phyloP scores from a whole-genome alignment of 2,797 vertebrate species.

The Etheostoma perlongum region DNA sequence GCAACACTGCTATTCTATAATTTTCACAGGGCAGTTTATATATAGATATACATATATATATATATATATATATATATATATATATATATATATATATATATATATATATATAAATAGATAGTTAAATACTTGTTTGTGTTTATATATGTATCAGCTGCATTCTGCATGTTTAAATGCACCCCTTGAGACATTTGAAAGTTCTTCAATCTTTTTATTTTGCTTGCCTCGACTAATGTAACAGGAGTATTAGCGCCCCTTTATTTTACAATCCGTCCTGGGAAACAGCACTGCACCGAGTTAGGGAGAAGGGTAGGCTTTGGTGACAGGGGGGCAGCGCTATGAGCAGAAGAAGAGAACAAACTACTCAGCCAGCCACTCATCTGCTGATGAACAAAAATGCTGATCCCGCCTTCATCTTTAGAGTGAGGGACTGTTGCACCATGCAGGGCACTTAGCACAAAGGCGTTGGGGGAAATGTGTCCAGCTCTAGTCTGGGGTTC shows the following conservation, averaged over 20 bases:
- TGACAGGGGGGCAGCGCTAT: slow-evolving; percentile 30
- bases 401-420: slow-evolving; percentile 46
- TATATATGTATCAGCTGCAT: slow-evolving; percentile 80
- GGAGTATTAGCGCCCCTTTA: slow-evolving; percentile 70
- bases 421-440: slow-evolving; percentile 30
- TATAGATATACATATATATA: slow-evolving; percentile 71
- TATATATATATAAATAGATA: slow-evolving; percentile 68
- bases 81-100: slow-evolving; percentile 75
- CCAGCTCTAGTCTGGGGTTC: slow-evolving; percentile 29
- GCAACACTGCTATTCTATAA: slow-evolving; percentile 81
- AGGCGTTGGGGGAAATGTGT: slow-evolving; percentile 50
- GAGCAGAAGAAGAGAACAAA: slow-evolving; percentile 47
- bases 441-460: slow-evolving; percentile 18
- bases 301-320: slow-evolving; percentile 31
- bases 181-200: slow-evolving; percentile 78
- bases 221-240: slow-evolving; percentile 74
- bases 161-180: slow-evolving; percentile 86
- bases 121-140: slow-evolving; percentile 82
- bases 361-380: slow-evolving; percentile 56
- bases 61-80: slow-evolving; percentile 72
- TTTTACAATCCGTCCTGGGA: slow-evolving; percentile 67
- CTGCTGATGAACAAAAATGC: slow-evolving; percentile 26
- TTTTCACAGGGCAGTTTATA: slow-evolving; percentile 81
- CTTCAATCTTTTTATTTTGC: slow-evolving; percentile 74
- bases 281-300: slow-evolving; percentile 43